Conservation (phyloP, 2,888 invertebrate species). For the Nesidiocoris tenuis region DNA sequence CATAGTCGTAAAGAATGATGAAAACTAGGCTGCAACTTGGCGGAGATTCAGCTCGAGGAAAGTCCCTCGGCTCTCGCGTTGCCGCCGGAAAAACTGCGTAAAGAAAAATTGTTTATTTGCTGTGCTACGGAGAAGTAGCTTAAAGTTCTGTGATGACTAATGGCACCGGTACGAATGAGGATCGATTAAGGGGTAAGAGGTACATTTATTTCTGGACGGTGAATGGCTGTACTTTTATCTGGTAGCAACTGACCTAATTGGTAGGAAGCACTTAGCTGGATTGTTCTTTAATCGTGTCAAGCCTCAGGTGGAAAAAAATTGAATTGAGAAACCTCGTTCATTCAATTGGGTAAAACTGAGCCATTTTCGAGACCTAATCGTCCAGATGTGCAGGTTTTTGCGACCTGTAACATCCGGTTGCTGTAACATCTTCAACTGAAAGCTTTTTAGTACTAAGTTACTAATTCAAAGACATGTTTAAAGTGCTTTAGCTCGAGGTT, state of each 20-base stretch:
- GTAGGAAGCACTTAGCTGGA: neutral
- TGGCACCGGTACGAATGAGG: neutral
- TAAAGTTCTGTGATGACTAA: neutral
- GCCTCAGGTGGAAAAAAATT: neutral
- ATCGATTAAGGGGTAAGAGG: no score
- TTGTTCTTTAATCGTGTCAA: neutral
- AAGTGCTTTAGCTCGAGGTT: no score
- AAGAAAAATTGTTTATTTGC: neutral
- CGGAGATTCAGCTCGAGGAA: neutral
- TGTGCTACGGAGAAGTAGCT: neutral
- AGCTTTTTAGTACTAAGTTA: no score
- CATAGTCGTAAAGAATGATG: neutral
- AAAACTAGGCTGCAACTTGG: neutral
- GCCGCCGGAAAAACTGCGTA: neutral
- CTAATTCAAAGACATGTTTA: no score
- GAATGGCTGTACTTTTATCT: neutral
- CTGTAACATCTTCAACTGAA: no score
- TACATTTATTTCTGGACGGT: no score
- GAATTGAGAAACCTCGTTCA: no score
- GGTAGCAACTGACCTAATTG: neutral
- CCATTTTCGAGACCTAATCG: no score
- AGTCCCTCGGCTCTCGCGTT: neutral
- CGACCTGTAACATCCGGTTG: no score
- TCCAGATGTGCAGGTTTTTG: no score
- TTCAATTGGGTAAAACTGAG: no score